Evolutionary conservation across 2,113 vertebrate species (phyloP).

Genomic region (Vireo altiloquus): DNA sequence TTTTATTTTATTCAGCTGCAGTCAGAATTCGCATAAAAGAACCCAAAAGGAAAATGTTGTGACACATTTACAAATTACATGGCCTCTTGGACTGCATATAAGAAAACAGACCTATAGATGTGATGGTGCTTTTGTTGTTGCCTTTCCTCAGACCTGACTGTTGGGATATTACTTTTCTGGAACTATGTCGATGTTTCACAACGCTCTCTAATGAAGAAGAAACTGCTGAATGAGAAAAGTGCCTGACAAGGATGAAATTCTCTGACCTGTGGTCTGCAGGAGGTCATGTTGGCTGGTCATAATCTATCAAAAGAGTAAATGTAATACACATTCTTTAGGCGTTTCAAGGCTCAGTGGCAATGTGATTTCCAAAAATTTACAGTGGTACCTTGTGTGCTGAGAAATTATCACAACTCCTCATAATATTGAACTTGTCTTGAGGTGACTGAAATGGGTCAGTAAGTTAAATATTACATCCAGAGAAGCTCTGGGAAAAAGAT

Average conservation of each 20-base stretch:
- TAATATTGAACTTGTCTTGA: constrained; percentile 24
- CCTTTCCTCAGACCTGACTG: background rate
- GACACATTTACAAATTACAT: background rate
- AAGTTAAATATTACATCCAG: background rate
- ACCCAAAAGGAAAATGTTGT: background rate
- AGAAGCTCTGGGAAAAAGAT: background rate
- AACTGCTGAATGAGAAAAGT: constrained; percentile 1
- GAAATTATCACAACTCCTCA: background rate
- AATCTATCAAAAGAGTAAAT: constrained; percentile 32
- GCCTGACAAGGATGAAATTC: constrained; percentile 6
- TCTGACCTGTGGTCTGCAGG: constrained; percentile 1
- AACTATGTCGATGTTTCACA: background rate
- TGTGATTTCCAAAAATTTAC: constrained; percentile 31
- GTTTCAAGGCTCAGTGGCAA: constrained; percentile 37
- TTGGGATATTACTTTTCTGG: background rate
- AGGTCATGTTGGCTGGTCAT: background rate
- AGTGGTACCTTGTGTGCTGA: background rate
- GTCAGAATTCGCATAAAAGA: background rate
- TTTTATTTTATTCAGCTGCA: background rate
- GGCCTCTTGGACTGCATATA: background rate
- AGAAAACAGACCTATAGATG: background rate
- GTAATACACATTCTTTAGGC: background rate
- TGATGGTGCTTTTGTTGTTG: background rate
- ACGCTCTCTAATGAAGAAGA: background rate
- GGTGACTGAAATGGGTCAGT: background rate